These are phyloP conservation scores for Myiagra hebetior DNA, from an alignment of 2,113 vertebrate species.

Conservation along the genomic window DNA sequence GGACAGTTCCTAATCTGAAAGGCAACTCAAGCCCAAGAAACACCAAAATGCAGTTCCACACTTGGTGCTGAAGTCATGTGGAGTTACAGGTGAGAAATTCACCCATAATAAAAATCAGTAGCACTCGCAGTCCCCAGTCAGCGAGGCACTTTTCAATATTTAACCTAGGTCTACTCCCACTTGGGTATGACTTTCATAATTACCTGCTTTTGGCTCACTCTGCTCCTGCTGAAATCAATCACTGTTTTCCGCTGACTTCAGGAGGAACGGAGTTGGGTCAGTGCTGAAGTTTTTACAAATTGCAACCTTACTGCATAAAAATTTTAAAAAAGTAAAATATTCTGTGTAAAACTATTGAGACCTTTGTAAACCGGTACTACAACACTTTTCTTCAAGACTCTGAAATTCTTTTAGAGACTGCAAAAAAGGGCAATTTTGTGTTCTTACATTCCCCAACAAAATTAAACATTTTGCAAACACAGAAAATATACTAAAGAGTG, in stretches of 20 bases:
- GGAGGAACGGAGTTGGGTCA: background rate
- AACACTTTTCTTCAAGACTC: background rate
- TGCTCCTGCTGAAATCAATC: background rate
- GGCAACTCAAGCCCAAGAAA: background rate
- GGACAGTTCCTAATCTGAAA: background rate
- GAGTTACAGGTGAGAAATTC: background rate
- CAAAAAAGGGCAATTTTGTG: background rate
- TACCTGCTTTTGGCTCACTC: background rate
- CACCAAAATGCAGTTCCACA: background rate
- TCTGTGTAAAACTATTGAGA: background rate
- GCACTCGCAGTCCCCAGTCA: background rate
- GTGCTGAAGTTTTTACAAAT: background rate
- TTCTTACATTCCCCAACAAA: background rate
- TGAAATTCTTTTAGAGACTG: background rate
- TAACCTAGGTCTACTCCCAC: background rate
- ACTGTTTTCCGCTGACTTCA: background rate
- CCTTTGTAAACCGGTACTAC: background rate
- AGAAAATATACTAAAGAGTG: background rate
- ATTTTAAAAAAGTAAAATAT: background rate
- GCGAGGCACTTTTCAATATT: background rate
- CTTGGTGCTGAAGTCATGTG: accelerated
- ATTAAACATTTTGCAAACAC: background rate
- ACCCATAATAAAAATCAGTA: background rate
- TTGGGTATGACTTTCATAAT: background rate
- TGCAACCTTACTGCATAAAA: background rate